Evolutionary conservation across 1,140 invertebrate genomes (phyloP), one percentile per base, ranked within the genome.

Genomic region (Magallana angulata): DNA sequence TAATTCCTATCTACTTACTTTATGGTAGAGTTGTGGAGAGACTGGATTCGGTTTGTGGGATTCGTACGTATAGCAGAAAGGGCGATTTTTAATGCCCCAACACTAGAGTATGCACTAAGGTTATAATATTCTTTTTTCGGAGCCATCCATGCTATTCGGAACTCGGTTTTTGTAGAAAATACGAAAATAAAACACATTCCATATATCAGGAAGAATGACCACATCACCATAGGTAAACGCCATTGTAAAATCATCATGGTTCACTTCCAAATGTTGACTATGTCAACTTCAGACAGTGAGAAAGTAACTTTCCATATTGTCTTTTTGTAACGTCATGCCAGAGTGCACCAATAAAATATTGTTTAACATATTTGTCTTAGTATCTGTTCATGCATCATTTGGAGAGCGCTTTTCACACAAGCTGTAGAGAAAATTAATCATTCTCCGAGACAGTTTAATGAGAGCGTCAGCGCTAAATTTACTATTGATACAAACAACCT

Each of bases 61-160:
- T 76, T 57, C 57, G 48, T 82, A 16, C 48, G 48, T 71, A 90
- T 85, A 0, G 84, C 80, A 8, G 83, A 11, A 9, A 92, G 71
- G 12, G 91, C 91, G 11, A 92, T 48, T 83, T 90, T 91, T 16
- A 91, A 59, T 11, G 87, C 90, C 56, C 89, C 90, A 0, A 92
- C 91, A 84, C 89, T 92, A 1, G 87, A 89, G 24, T 86, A 88
- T 0, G 91, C 91, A 71, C 88, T 91, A n/a, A 90, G 85, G 16
- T 86, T 85, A 58, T 90, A 82, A 84, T 91, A 88, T 64, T 87
- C 87, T 71, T 90, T 90, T 30, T 80, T 86, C 4, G 91, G 91
- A 12, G 90, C 91, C 91, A 92, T 90, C 91, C 90, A 92, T 8
- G 91, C 91, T 64, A 92, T 89, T 16, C 91, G 85, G 62, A 92